These are phyloP conservation scores for Melanerpes formicivorus DNA, from an alignment of 2,113 vertebrate genomes.

Conservation along the genomic window DNA sequence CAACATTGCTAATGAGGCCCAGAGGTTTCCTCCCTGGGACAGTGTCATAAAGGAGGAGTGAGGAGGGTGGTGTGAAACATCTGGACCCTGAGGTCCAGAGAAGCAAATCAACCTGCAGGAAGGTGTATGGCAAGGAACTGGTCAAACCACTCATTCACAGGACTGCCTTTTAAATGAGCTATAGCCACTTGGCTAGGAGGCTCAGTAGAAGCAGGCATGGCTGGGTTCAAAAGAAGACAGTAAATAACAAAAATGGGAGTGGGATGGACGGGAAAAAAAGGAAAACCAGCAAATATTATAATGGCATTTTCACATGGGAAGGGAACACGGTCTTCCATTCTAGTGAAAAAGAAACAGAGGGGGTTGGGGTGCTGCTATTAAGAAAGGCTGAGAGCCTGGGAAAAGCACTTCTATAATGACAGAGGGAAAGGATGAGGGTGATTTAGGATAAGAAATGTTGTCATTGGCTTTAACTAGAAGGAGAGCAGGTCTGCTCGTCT, in stretches of 20 bases:
- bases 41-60: neutral
- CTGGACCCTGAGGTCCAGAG: neutral
- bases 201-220: neutral
- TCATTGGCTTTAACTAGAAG: conserved; percentile 41
- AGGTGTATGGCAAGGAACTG: neutral
- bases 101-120: neutral
- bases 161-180: neutral
- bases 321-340: conserved; percentile 41
- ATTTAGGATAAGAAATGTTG: conserved; percentile 70
- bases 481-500: conserved; percentile 42
- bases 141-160: neutral
- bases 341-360: conserved; percentile 58
- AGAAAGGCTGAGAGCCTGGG: conserved; percentile 58
- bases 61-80: neutral
- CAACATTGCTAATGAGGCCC: neutral
- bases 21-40: neutral
- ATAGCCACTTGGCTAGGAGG: neutral
- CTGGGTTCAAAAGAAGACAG: conserved; percentile 12
- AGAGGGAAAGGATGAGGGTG: conserved; percentile 59
- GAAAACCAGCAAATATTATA: conserved; percentile 29
- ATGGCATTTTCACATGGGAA: conserved; percentile 67
- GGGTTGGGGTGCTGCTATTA: conserved; percentile 44
- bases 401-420: conserved; percentile 49
- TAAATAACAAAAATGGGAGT: conserved; percentile 15
- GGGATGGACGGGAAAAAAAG: conserved; percentile 4